Conservation (phyloP, 2,888 invertebrate genomes). For the Crocallis elinguaria region DNA sequence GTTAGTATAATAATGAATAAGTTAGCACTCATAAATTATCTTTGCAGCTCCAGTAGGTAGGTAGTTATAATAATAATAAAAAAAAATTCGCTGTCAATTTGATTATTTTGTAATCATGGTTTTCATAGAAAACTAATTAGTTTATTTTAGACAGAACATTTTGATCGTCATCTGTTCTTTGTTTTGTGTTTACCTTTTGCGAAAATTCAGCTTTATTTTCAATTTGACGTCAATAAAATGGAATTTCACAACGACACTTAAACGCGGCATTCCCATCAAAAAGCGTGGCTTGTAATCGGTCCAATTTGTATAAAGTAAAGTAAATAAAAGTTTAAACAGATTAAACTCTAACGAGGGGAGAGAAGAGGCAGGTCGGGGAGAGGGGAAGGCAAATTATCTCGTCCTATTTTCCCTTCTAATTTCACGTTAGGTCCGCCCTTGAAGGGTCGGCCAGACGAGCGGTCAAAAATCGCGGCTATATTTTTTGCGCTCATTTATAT, state of each 20-base stretch:
- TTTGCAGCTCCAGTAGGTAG: too few species aligned
- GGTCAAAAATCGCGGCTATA: slow-evolving; percentile 32
- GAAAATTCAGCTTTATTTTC: slow-evolving; percentile 5
- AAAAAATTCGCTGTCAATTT: too few species aligned
- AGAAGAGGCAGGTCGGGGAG: slow-evolving; percentile 41
- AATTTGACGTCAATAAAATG: slow-evolving; percentile 21
- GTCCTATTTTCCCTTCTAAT: slow-evolving; percentile 81
- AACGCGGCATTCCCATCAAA: slow-evolving; percentile 54
- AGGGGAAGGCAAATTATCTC: slow-evolving; percentile 74
- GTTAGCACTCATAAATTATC: background rate
- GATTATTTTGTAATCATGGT: background rate
- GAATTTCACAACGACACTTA: slow-evolving; percentile 43
- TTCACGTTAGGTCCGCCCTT: slow-evolving; percentile 70
- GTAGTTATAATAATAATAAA: too few species aligned
- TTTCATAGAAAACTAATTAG: background rate
- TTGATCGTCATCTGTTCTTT: background rate
- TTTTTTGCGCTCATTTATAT: slow-evolving; percentile 19
- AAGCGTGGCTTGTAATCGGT: slow-evolving; percentile 68
- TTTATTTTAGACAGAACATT: background rate
- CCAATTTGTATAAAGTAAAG: slow-evolving; percentile 75
- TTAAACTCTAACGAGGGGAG: slow-evolving; percentile 76
- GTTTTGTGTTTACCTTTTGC: background rate
- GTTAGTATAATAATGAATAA: slow-evolving; percentile 3
- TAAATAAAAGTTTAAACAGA: slow-evolving; percentile 83
- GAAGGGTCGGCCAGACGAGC: slow-evolving; percentile 49